These are phyloP conservation scores for Phrynocephalus vlangalii DNA, from an alignment of 2,797 vertebrate genomes.

Conservation along the genomic window DNA sequence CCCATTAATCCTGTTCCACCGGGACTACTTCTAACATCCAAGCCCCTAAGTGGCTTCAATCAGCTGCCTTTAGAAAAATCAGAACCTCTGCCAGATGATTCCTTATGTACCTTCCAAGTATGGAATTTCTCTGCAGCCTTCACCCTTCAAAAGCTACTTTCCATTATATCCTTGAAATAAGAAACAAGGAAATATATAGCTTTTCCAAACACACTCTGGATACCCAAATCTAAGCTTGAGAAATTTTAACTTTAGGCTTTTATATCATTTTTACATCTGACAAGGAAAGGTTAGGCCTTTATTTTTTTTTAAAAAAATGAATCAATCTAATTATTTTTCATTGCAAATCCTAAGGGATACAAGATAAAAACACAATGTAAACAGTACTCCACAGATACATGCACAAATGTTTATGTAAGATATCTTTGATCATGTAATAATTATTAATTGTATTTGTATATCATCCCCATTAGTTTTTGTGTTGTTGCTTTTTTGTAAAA, in stretches of 20 bases:
- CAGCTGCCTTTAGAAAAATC: slow-evolving; percentile 52
- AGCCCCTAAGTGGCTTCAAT: slow-evolving; percentile 60
- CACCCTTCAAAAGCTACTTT: neutral
- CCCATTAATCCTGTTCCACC: slow-evolving; percentile 60
- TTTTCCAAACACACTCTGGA: slow-evolving; percentile 44
- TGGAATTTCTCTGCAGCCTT: slow-evolving; percentile 43
- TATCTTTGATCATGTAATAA: slow-evolving; percentile 14
- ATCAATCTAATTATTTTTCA: slow-evolving; percentile 48
- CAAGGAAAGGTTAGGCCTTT: slow-evolving; percentile 44
- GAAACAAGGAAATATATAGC: slow-evolving; percentile 37
- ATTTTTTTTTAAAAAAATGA: slow-evolving; percentile 14
- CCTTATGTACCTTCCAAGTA: slow-evolving; percentile 50
- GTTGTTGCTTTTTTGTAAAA: neutral
- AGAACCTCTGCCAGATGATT: slow-evolving; percentile 60
- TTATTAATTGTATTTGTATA: slow-evolving; percentile 21
- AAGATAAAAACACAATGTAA: slow-evolving; percentile 23
- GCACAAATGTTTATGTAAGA: slow-evolving; percentile 42
- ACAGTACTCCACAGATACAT: neutral
- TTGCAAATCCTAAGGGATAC: slow-evolving; percentile 32
- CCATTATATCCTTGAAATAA: slow-evolving; percentile 41
- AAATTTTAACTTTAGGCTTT: slow-evolving; percentile 40
- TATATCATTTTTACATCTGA: neutral
- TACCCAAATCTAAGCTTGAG: slow-evolving; percentile 35
- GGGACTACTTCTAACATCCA: slow-evolving; percentile 68
- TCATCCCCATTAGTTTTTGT: neutral